Evolutionary conservation across 2,113 vertebrate genomes (phyloP).

Genomic region (Protomyctophum bolini): DNA sequence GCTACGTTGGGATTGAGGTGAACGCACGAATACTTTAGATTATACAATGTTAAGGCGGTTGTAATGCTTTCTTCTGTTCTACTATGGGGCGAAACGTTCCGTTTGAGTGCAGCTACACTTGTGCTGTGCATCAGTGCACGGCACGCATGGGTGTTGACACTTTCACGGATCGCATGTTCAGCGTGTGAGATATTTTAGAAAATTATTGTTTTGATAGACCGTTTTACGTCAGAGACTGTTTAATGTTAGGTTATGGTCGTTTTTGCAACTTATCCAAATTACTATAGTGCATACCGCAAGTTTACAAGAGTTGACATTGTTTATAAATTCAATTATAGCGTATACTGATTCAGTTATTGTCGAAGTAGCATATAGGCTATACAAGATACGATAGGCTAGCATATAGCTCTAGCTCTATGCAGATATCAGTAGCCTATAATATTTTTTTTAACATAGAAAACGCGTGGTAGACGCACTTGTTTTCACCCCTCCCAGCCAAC

Average conservation of each 20-base stretch:
- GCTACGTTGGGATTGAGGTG: conserved; percentile 52
- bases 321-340: background rate
- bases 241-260: background rate
- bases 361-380: background rate
- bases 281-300: background rate
- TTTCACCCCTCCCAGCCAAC: background rate
- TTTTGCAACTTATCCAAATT: background rate
- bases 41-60: background rate
- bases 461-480: conserved; percentile 4
- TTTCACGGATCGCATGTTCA: conserved; percentile 39
- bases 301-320: background rate
- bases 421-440: background rate
- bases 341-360: background rate
- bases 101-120: conserved; percentile 24
- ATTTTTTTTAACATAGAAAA: conserved; percentile 29
- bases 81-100: conserved; percentile 2
- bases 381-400: background rate
- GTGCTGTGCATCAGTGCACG: background rate
- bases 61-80: background rate
- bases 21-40: conserved; percentile 31
- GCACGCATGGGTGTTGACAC: conserved; percentile 39
- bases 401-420: conserved; percentile 2
- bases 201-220: background rate
- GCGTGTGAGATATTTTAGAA: background rate
- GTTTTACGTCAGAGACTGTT: background rate